A percentile compares a stretch with the other conserved stretches of the same genome.
Conservation (phyloP, 2,113 vertebrate genomes). For the Herpailurus yagouaroundi region DNA sequence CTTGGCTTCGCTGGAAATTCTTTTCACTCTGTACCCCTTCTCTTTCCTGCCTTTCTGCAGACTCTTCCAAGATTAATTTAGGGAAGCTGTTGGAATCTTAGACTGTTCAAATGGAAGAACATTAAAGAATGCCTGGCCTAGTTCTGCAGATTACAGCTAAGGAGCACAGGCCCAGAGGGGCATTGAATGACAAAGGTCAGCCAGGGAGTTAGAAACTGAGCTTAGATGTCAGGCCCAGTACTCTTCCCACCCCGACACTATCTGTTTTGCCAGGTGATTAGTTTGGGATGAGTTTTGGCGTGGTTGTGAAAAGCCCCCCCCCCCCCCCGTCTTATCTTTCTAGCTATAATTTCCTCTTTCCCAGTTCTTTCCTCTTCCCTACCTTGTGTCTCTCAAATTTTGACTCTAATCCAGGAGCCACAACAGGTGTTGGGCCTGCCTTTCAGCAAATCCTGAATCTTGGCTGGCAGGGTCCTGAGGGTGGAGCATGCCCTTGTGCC, state of each 20-base stretch:
- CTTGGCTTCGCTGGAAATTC: not conserved
- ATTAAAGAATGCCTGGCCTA: slow-evolving; percentile 27
- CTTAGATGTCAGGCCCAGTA: not conserved
- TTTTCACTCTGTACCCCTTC: not conserved
- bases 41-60: slow-evolving; percentile 37
- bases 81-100: slow-evolving; percentile 27
- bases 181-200: slow-evolving; percentile 37
- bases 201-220: not conserved
- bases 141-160: slow-evolving; percentile 19
- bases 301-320: not conserved
- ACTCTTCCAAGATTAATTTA: slow-evolving; percentile 31
- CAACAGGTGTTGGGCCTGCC: slow-evolving; percentile 69
- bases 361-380: slow-evolving; percentile 39
- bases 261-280: not conserved
- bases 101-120: slow-evolving; percentile 33
- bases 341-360: slow-evolving; percentile 28
- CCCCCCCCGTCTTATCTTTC: not conserved
- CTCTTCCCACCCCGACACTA: not conserved
- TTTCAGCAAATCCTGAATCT: slow-evolving; percentile 46
- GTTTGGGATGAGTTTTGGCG: slow-evolving; percentile 27
- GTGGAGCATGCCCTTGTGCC: slow-evolving; percentile 14
- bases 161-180: not conserved
- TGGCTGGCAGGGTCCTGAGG: slow-evolving; percentile 11
- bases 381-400: not conserved
- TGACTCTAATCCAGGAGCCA: slow-evolving; percentile 68